Percentiles rank a stretch among this genome's conserved stretches.
Conservation (phyloP, 2,113 vertebrate genomes). For the Otocyon megalotis region DNA sequence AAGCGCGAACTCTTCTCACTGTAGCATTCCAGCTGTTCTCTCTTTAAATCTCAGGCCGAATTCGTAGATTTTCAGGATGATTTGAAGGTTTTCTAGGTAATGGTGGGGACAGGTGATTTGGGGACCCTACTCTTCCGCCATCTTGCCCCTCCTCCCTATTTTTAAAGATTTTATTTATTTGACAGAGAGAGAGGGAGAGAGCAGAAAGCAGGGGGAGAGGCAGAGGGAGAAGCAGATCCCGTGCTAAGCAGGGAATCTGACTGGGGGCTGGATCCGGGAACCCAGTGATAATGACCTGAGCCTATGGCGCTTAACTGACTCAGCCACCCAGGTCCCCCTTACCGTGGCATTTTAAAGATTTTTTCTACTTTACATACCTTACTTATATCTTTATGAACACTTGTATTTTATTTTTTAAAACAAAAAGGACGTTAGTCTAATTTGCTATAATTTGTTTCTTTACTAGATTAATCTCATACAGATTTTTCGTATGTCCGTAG, state of each 20-base stretch:
- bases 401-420: conserved; percentile 32
- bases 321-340: background rate
- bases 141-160: too few relatives aligned
- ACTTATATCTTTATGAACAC: background rate
- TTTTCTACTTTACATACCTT: background rate
- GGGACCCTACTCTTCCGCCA: too few relatives aligned
- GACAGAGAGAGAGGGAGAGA: background rate
- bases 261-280: background rate
- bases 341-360: background rate
- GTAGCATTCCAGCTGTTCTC: too few relatives aligned
- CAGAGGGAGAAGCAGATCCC: background rate
- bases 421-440: background rate
- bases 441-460: conserved; percentile 4
- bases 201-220: background rate
- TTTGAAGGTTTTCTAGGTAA: too few relatives aligned
- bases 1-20: too few relatives aligned
- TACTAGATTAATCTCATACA: conserved; percentile 10
- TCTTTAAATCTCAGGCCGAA: too few relatives aligned
- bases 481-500: background rate
- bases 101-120: too few relatives aligned
- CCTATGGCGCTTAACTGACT: background rate
- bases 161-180: background rate
- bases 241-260: background rate
- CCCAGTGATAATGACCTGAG: background rate
- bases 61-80: too few relatives aligned